A percentile compares a stretch with the other conserved stretches of the same genome.
Evolutionary conservation across 2,797 vertebrate species (phyloP).

Genomic region (Eupleurogrammus muticus): DNA sequence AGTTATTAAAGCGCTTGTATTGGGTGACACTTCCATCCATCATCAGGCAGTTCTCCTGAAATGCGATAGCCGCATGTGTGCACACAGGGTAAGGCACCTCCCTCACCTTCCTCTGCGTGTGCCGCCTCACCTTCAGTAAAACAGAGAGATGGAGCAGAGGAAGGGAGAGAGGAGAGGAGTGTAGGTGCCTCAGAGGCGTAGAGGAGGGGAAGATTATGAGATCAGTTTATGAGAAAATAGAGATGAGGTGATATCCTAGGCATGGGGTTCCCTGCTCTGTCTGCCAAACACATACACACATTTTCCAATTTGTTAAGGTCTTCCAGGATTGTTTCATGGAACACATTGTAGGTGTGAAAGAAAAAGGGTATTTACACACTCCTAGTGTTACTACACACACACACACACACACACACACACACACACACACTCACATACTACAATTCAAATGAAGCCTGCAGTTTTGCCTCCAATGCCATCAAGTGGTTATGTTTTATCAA

Average conservation of each 20-base stretch:
- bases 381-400: neutral
- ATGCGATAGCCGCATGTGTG: conserved; percentile 25
- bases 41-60: conserved; percentile 30
- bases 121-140: too few relatives aligned
- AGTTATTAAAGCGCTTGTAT: conserved; percentile 58
- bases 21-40: conserved; percentile 47
- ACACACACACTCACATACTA: conserved; percentile 6
- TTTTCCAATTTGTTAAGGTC: conserved; percentile 9
- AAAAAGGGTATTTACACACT: neutral
- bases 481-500: conserved; percentile 2
- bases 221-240: conserved; percentile 44
- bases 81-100: neutral
- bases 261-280: conserved; percentile 32
- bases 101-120: too few relatives aligned
- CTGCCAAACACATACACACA: conserved; percentile 10
- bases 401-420: neutral
- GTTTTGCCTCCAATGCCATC: neutral
- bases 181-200: conserved; percentile 16
- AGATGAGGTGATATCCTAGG: conserved; percentile 54
- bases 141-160: conserved; percentile 29
- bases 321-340: neutral
- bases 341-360: too few relatives aligned
- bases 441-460: neutral
- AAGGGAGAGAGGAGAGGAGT: conserved; percentile 18
- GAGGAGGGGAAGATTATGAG: conserved; percentile 31